Evolutionary conservation across 53 echinoderm and acorn worm genomes (phyloP).

Genomic region (Astropecten irregularis): DNA sequence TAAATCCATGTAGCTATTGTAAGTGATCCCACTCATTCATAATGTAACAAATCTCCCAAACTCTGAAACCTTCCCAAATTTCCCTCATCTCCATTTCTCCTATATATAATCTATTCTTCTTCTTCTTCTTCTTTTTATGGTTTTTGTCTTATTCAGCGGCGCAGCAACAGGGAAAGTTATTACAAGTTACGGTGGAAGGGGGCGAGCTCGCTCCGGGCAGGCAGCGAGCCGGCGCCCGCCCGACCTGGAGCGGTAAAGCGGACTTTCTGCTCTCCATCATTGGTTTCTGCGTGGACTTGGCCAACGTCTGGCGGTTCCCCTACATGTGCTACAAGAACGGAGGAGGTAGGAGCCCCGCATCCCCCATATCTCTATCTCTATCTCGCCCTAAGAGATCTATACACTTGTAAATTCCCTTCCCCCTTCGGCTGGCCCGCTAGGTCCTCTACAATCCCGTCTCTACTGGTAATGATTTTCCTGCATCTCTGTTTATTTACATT

Average conservation of each 20-base stretch:
- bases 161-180: constrained; percentile 74
- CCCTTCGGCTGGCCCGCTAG: not conserved
- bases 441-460: not conserved
- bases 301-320: constrained; percentile 96
- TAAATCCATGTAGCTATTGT: too few species aligned
- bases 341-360: constrained; percentile 66
- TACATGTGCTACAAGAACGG: constrained; percentile 99
- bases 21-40: too few species aligned
- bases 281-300: constrained; percentile 94
- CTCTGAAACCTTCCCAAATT: too few species aligned
- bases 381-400: not conserved
- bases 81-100: too few species aligned
- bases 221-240: constrained; percentile 45
- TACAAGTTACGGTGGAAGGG: constrained; percentile 78
- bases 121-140: not conserved
- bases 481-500: constrained; percentile 24
- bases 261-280: constrained; percentile 95
- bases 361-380: too few species aligned
- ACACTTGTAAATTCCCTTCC: too few species aligned
- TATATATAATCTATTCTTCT: too few species aligned
- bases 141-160: not conserved
- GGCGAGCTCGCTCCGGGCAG: constrained; percentile 60
- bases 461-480: constrained; percentile 13
- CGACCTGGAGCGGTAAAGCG: constrained; percentile 93
- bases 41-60: too few species aligned